Evolutionary conservation across 2,113 vertebrate genomes (phyloP).

Genomic region (Ivindomyrus marchei): DNA sequence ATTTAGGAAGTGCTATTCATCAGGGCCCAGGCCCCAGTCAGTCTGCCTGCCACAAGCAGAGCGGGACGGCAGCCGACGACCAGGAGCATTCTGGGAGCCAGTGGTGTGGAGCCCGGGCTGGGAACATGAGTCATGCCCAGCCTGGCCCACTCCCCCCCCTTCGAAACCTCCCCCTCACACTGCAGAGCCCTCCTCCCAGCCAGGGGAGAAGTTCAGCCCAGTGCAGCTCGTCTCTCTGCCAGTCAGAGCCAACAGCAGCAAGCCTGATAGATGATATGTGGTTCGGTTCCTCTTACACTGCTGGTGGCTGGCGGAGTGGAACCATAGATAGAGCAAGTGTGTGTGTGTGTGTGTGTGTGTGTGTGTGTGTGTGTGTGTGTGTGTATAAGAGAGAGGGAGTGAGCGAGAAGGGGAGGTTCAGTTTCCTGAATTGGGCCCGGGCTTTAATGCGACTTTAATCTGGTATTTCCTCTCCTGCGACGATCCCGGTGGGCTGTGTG

Average conservation of each 20-base stretch:
- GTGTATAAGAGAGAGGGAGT: neutral
- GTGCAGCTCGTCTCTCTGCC: neutral
- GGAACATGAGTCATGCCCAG: conserved; percentile 27
- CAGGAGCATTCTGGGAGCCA: neutral
- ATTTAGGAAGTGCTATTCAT: conserved; percentile 38
- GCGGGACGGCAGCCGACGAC: neutral
- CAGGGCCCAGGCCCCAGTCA: conserved; percentile 26
- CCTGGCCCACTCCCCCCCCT: conserved; percentile 12
- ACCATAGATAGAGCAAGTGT: conserved; percentile 5
- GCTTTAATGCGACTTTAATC: conserved; percentile 1
- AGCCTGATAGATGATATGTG: conserved; percentile 40
- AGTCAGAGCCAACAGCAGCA: conserved; percentile 18
- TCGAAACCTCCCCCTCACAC: conserved; percentile 25
- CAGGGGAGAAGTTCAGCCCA: conserved; percentile 26
- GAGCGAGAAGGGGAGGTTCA: conserved; percentile 21
- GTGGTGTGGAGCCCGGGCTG: neutral
- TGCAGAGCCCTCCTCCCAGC: conserved; percentile 24
- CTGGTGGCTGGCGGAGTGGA: conserved; percentile 28
- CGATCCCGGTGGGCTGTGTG: neutral
- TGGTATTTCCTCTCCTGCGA: neutral
- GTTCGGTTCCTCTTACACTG: conserved; percentile 39
- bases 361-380: conserved; percentile 21
- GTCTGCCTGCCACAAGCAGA: neutral
- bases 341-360: conserved; percentile 3
- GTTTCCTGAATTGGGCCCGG: neutral